Base-by-base conservation (phyloP, 1,140 invertebrate genomes). In the Drosophila subpulchrella region DNA sequence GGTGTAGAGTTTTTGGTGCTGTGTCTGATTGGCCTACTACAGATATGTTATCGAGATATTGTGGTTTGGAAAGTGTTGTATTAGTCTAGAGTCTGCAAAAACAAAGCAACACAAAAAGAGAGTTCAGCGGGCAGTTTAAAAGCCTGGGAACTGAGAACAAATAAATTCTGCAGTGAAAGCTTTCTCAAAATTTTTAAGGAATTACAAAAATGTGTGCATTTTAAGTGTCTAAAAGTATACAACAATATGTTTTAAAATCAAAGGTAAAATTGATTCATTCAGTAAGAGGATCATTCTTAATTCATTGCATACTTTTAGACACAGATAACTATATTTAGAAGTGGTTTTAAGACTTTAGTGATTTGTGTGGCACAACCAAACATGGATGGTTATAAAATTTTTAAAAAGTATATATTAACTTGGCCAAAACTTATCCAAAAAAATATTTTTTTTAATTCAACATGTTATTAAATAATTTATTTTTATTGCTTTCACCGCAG, bases 21-120 rank as follows among this genome's bases (percentile, higher is more conserved):
- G 67, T 67, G 58, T 53, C 36, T 66, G 55, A 70, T 57, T 67
- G 65, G 58, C 61, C 67, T 90, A 90, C 90, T 91, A 91, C 72
- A 91, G 86, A 89, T 91, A 91, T 41, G 90, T 91, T 58, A 91
- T 91, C 76, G 90, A 91, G 76, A 91, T 91, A 85, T 90, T 91
- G 90, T 91, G 90, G 86, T 90, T 91, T 91, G 81, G 90, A 91
- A 91, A 91, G 71, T 89, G 90, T 75, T 91, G 90, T 63, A 88
- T 90, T 67, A 90, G 70, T 85, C 86, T 91, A 80, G 86, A 89
- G 81, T 91, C 90, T 91, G 90, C 67, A 90, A 91, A 82, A 66
- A 72, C 75, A 89, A 78, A 89, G 51, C 55, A 65, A 80, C 78
- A 75, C 60, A 81, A 76, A 70, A 85, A 80, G 61, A 84, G 38